Base-by-base conservation (phyloP, 2,113 vertebrate species). In the Pteropus alecto region DNA sequence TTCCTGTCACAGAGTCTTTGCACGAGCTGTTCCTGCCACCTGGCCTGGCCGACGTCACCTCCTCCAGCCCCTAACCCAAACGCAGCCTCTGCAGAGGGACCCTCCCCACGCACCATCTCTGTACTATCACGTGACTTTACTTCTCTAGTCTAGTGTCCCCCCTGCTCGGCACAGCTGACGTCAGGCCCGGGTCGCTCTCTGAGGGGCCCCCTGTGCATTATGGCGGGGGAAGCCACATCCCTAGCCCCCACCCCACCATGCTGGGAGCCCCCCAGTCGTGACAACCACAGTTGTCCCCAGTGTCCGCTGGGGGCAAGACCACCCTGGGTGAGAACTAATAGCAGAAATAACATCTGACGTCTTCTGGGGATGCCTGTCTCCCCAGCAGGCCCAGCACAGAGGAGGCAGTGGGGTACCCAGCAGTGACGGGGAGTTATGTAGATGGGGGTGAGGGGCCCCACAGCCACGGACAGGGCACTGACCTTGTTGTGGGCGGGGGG, bases 401-500 rank as follows among this genome's bases (percentile, higher is more conserved):
- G 4, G 28, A 21, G 46, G 28, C 28, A 4, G n/a, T 0, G 12
- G 3, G 7, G 8, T 5, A 21, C 4, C 74, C 8, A 13, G 6
- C 33, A 11, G 5, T 10, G 21, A 28, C 3, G 2, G 24, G 24
- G 24, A 19, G 18, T 21, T 41, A 9, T 14, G 11, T 24, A 41
- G 38, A 12, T 24, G 51, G 43, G 26, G 12, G 7, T 0, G 4
- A 22, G 54, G 60, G 30, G 38, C 61, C 61, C 61, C 48, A 51
- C 14, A 51, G 48, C 48, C 48, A 6, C 6, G 38, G 14, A 30
- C 2, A 4, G 38, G 38, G 21, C 24, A 81, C 98, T 35, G 96
- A 99, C 99, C 99, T 99, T 99, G 56, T 98, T 92, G 19, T 98
- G 99, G 98, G 97, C 86, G 63, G 99, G 98, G 90, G 99, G 97